A percentile compares a stretch with the other conserved stretches of the same genome.
Evolutionary conservation across 2,888 invertebrate genomes (phyloP).

Genomic region (Rhopalosiphum nymphaeae): DNA sequence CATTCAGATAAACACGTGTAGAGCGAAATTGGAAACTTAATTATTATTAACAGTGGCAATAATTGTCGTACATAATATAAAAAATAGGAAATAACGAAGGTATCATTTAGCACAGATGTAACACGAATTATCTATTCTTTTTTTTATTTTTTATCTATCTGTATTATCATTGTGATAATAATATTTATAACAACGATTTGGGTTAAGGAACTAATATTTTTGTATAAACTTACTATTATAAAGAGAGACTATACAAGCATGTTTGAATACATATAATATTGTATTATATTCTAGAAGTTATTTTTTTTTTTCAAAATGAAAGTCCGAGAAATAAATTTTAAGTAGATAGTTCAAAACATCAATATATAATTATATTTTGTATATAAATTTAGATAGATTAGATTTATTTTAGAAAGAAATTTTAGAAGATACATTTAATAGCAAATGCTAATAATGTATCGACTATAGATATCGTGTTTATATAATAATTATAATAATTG

Average conservation of each 20-base stretch:
- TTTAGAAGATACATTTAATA: not conserved
- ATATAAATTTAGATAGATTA: conserved; percentile 2
- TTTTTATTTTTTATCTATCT: not conserved
- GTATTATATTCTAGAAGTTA: not conserved
- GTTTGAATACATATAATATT: not conserved
- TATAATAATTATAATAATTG: not conserved
- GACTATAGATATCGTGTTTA: not conserved
- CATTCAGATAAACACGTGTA: conserved; percentile 56
- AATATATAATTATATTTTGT: not conserved
- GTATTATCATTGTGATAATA: not conserved
- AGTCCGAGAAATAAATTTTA: conserved; percentile 12
- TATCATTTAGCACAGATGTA: conserved; percentile 14
- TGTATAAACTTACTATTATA: not conserved
- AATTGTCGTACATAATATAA: conserved; percentile 25
- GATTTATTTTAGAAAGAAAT: not conserved
- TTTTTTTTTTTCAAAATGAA: not conserved
- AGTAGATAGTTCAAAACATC: not conserved
- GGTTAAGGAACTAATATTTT: conserved; percentile 53
- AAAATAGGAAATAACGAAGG: conserved; percentile 40
- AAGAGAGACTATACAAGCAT: not conserved
- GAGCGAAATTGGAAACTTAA: conserved; percentile 35
- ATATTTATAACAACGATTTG: conserved; percentile 32
- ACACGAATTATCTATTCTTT: not conserved
- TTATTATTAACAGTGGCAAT: conserved; percentile 45
- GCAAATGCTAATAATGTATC: not conserved